A percentile compares a stretch with the other conserved stretches of the same genome.
phyloP scores from a whole-genome alignment of 1,140 invertebrate species.

The Sarcophaga bullata region DNA sequence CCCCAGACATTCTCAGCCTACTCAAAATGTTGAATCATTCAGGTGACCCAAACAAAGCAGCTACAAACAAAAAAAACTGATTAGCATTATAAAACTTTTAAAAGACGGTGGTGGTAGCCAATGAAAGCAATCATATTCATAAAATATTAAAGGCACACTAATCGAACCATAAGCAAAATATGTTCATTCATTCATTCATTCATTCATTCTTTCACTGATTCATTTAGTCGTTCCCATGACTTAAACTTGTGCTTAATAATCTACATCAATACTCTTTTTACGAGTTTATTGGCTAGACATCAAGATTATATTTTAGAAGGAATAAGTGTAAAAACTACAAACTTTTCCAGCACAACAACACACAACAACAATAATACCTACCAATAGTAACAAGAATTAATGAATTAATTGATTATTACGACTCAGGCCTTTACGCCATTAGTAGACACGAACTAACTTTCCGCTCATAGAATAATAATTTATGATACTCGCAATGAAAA shows the following conservation, averaged over 20 bases:
- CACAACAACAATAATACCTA: constrained; percentile 1
- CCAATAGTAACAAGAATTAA: too few relatives aligned
- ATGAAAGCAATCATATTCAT: too few relatives aligned
- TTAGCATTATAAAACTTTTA: constrained; percentile 32
- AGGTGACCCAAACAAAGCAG: constrained; percentile 26
- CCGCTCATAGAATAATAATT: constrained; percentile 46
- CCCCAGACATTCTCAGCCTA: constrained; percentile 29
- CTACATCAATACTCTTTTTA: neutral
- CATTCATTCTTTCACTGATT: too few relatives aligned
- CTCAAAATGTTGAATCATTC: constrained; percentile 24
- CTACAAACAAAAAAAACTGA: constrained; percentile 8
- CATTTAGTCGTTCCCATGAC: too few relatives aligned
- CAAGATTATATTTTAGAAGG: neutral
- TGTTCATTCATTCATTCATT: too few relatives aligned
- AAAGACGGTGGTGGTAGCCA: neutral
- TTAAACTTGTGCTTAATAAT: too few relatives aligned
- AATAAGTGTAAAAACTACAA: neutral
- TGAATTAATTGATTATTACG: constrained; percentile 65
- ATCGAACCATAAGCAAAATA: neutral
- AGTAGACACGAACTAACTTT: constrained; percentile 44
- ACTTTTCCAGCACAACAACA: too few relatives aligned
- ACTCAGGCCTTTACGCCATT: constrained; percentile 44
- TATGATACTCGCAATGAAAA: constrained; percentile 33
- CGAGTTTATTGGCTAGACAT: neutral
- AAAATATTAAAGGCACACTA: constrained; percentile 13